Percentiles rank a stretch among this genome's conserved stretches.
phyloP scores from a whole-genome alignment of 2,113 vertebrate genomes.

The Nannospalax galili region DNA sequence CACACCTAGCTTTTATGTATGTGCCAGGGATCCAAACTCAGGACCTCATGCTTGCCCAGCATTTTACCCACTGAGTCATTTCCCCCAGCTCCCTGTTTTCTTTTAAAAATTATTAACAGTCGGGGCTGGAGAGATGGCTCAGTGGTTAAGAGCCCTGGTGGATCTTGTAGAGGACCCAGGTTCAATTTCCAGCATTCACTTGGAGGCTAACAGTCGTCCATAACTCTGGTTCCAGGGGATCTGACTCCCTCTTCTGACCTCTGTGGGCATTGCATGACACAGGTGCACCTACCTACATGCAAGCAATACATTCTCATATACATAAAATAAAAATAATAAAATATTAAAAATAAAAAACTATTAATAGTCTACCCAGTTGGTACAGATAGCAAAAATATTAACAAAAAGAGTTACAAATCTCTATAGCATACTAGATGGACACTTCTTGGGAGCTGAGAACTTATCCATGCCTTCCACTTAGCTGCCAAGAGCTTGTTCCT shows the following conservation, averaged over 20 bases:
- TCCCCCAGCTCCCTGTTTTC: no score
- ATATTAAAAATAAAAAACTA: background rate
- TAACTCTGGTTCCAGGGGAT: no score
- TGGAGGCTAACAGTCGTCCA: no score
- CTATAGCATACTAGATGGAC: background rate
- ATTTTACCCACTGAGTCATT: no score
- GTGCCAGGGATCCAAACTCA: background rate
- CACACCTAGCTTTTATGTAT: background rate
- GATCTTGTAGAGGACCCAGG: no score
- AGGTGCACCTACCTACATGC: no score
- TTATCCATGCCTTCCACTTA: background rate
- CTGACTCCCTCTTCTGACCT: no score
- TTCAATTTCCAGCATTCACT: no score
- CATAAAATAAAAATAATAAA: background rate
- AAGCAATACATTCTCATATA: no score
- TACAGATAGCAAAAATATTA: background rate
- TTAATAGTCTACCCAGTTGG: background rate
- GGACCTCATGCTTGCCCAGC: background rate
- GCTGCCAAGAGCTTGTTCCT: background rate
- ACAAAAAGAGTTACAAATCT: background rate
- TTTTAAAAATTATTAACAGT: background rate
- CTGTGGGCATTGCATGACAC: no score
- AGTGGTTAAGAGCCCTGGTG: no score
- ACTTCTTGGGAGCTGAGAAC: background rate
- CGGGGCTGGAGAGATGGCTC: no score